Evolutionary conservation across 2,113 vertebrate genomes (phyloP).

Genomic region (Rhombomys opimus): DNA sequence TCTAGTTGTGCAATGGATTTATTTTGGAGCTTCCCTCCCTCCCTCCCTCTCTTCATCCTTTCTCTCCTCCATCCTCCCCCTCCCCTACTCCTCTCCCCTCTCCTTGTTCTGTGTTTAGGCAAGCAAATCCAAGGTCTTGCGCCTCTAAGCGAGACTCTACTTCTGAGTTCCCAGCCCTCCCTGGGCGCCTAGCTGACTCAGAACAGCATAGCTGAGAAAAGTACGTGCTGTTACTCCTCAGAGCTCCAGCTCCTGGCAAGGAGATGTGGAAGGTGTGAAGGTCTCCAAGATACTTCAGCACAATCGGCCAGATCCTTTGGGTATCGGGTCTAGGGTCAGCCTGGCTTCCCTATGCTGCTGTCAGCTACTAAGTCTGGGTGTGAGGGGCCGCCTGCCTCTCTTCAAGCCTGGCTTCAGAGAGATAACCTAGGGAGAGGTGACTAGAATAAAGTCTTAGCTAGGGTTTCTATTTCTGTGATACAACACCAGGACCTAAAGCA

Average conservation of each 20-base stretch:
- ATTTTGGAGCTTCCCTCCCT: not conserved
- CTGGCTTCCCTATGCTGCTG: not conserved
- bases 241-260: not conserved
- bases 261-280: not conserved
- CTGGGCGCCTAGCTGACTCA: not conserved
- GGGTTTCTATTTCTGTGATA: not conserved
- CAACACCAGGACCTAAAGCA: not conserved
- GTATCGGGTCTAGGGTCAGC: not conserved
- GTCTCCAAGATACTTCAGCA: not conserved
- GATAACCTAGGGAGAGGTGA: not conserved
- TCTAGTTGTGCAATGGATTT: not conserved
- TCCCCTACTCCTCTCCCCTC: no score
- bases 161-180: not conserved
- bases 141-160: not conserved
- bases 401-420: not conserved
- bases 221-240: not conserved
- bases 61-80: rapidly evolving
- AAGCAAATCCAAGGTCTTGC: not conserved
- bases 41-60: no score
- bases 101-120: not conserved
- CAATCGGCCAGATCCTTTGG: not conserved
- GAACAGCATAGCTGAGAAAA: not conserved
- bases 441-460: not conserved
- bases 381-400: not conserved
- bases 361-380: not conserved